A percentile compares a stretch with the other conserved stretches of the same genome.
Evolutionary conservation across 2,113 vertebrate species (phyloP).

Genomic region (Oryzias woworae): DNA sequence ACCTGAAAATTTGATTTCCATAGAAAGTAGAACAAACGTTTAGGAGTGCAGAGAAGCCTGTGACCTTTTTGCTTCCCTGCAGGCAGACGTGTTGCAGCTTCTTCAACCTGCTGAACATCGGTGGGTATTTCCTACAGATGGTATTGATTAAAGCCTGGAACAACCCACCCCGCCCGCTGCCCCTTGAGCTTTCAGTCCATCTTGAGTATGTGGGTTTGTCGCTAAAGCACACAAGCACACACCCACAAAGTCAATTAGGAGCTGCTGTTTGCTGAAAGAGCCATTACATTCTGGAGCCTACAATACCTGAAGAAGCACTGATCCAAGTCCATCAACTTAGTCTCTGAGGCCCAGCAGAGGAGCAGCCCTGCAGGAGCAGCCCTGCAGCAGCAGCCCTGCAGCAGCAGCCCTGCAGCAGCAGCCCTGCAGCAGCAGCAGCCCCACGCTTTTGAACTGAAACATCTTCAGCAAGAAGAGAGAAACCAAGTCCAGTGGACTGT

Average conservation of each 20-base stretch:
- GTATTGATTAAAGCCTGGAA: constrained; percentile 13
- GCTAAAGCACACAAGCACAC: constrained; percentile 17
- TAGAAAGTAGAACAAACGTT: no score
- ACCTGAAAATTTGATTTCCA: no score
- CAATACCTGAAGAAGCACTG: neutral
- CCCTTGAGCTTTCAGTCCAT: constrained; percentile 24
- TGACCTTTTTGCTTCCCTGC: neutral
- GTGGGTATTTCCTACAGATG: neutral
- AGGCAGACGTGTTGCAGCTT: neutral
- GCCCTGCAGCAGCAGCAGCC: no score
- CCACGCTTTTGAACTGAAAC: no score
- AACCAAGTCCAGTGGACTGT: no score
- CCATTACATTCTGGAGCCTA: constrained; percentile 9
- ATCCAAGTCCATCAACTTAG: neutral
- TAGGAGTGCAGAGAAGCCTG: no score
- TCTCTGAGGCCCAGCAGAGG: no score
- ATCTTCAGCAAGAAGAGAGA: no score
- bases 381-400: no score
- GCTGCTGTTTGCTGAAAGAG: constrained; percentile 42
- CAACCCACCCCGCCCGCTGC: constrained; percentile 17
- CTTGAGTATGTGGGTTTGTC: constrained; percentile 1
- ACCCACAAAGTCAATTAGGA: constrained; percentile 70
- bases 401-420: no score
- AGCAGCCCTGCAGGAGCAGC: no score
- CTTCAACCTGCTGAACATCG: neutral